phyloP scores from a whole-genome alignment of 2,797 vertebrate genomes.

The Bradypus variegatus region DNA sequence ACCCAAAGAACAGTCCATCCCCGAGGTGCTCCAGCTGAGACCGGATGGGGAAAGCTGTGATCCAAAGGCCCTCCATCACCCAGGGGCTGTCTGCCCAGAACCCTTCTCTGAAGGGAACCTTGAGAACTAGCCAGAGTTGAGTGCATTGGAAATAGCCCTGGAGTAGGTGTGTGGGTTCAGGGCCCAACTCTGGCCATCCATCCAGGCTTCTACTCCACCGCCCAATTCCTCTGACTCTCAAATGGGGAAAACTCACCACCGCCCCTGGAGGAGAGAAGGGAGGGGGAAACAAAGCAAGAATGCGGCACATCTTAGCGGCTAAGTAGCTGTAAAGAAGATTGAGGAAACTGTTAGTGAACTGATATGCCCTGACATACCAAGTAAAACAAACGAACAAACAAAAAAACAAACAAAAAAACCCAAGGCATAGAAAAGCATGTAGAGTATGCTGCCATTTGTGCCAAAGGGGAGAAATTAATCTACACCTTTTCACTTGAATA shows the following conservation, averaged over 20 bases:
- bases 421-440: background rate
- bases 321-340: background rate
- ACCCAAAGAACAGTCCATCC: background rate
- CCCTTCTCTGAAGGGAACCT: background rate
- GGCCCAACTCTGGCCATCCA: background rate
- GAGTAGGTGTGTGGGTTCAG: background rate
- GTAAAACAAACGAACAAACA: too few relatives aligned
- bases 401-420: background rate
- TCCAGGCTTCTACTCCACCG: background rate
- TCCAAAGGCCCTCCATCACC: background rate
- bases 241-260: background rate
- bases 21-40: background rate
- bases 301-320: background rate
- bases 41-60: background rate
- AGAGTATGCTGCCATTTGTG: background rate
- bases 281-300: background rate
- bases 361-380: background rate
- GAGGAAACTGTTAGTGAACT: background rate
- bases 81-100: background rate
- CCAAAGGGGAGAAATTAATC: background rate
- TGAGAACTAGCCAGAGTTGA: background rate
- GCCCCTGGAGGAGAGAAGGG: background rate
- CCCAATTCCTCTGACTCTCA: background rate
- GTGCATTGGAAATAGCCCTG: background rate
- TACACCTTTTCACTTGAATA: background rate